These are phyloP conservation scores for Epinephelus coioides DNA, from an alignment of 2,797 vertebrate genomes.

Conservation along the genomic window DNA sequence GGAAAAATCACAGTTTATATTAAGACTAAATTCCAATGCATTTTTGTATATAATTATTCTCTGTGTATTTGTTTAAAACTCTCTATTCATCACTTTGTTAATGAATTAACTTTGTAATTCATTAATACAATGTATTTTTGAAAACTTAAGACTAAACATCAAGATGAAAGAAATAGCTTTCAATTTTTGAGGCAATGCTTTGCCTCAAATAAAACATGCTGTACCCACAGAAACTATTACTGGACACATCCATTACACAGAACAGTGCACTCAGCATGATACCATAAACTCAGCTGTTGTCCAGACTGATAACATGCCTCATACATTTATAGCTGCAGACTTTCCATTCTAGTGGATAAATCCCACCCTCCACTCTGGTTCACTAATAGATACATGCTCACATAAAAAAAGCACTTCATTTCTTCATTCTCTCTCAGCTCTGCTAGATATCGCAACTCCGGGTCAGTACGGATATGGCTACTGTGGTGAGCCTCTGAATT, in stretches of 20 bases:
- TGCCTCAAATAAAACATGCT: conserved; percentile 25
- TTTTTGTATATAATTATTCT: background rate
- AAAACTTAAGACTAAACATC: background rate
- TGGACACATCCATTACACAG: conserved; percentile 52
- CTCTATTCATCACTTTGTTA: background rate
- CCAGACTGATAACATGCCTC: conserved; percentile 53
- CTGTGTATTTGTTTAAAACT: background rate
- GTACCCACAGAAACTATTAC: conserved; percentile 33
- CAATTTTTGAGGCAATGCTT: conserved; percentile 4
- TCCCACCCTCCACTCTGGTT: conserved; percentile 10
- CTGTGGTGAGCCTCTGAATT: background rate
- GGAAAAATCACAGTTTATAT: background rate
- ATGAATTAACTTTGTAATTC: background rate
- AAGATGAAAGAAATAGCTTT: conserved; percentile 10
- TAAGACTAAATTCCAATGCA: background rate
- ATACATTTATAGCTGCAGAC: conserved; percentile 59
- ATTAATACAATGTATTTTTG: background rate
- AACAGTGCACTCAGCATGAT: conserved; percentile 49
- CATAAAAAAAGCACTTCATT: conserved; percentile 3
- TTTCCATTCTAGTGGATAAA: conserved; percentile 48
- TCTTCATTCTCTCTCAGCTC: background rate
- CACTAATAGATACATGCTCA: conserved; percentile 39
- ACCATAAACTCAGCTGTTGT: conserved; percentile 44
- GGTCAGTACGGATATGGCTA: background rate
- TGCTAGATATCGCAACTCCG: background rate